Base-by-base conservation (phyloP, 2,888 invertebrate species). In the Oscheius myriophilus region DNA sequence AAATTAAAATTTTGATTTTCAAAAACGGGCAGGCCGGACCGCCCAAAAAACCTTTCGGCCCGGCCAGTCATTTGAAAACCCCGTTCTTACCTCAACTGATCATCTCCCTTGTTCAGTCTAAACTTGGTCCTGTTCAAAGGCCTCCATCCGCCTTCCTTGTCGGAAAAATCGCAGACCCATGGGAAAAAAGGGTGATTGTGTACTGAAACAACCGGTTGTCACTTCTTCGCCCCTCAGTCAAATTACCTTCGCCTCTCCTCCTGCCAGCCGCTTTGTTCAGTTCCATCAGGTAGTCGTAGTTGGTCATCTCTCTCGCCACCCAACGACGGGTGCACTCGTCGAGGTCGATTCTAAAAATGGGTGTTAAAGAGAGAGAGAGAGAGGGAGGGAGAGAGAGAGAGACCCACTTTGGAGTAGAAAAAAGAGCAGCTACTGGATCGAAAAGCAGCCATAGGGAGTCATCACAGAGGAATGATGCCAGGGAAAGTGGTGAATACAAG, bases 181-280 rank as follows among this genome's bases (percentile, higher is more conserved):
- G 97, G 97, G 87, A 97, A 92, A 72, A 97, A 93, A 80, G 94
- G 93, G 87, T 98, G 95, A 83, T 94, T 92, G 84, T 93, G 92
- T 0, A 95, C 95, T 68, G 33, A 33, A 33, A 33, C 33, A 33
- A 33, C 4, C 33, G 33, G 26, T 14, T 21, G 26, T 54, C 21
- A 18, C 16, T 14, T 54, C 7, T n/a, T 7, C 3, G 25, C 26
- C 3, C 21, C n/a, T 18, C 11, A 52, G 12, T 14, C n/a, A 9
- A 54, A 54, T 9, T 43, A 61, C 59, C 49, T 59, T 72, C 73
- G 41, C 74, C 74, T 12, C 73, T 33, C 11, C 67, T 62, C 54
- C 75, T 23, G 49, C 79, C 77, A 16, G 88, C 88, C 62, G 88
- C 78, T 61, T 87, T 81, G 87, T 97, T 97, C 55, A 98, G 89